Base-by-base conservation (phyloP, 2,888 invertebrate genomes). In the Acanthosepion pharaonis region DNA sequence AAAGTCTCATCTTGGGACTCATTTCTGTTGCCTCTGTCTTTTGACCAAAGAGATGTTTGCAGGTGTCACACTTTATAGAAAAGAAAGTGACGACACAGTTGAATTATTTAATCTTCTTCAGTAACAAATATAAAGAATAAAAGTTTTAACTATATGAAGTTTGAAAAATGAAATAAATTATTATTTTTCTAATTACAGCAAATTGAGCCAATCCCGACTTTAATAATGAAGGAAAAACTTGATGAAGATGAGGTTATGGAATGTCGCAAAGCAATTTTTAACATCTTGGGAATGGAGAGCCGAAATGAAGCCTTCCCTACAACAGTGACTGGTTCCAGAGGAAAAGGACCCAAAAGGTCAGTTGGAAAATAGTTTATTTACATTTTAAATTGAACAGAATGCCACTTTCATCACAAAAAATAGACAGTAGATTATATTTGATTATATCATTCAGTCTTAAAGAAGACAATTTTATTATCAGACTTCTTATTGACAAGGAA, bases 181-280 rank as follows among this genome's bases (percentile, higher is more conserved):
- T 33, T n/a, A 11, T 1, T 78, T 33, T 78, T 51, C 9, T 59
- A 59, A 59, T 59, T 59, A 28, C 96, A 98, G 98, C 98, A 98
- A 96, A 98, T 99, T 95, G 98, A 99, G 96, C 99, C 99, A 0
- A 97, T 99, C 59, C 98, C 98, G 0, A 98, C 98, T 20, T 97
- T 99, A 94, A 98, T 99, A 96, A 98, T 98, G 0, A 99, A 99
- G 97, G 99, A 99, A 95, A 98, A 98, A 64, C 97, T 99, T 95
- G 98, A 98, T 0, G 98, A 98, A n/a, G 98, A 98, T 6, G 99
- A 99, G 96, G 98, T 99, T 48, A 98, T 98, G 49, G 98, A 98
- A 94, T 99, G 99, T 96, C 98, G 98, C 96, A 98, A 98, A 97
- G 98, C 99, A 25, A 98, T 99, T 95, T 98, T 98, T 96, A 98